Base-by-base conservation (phyloP, 2,797 vertebrate genomes). In the Epinephelus awoara region DNA sequence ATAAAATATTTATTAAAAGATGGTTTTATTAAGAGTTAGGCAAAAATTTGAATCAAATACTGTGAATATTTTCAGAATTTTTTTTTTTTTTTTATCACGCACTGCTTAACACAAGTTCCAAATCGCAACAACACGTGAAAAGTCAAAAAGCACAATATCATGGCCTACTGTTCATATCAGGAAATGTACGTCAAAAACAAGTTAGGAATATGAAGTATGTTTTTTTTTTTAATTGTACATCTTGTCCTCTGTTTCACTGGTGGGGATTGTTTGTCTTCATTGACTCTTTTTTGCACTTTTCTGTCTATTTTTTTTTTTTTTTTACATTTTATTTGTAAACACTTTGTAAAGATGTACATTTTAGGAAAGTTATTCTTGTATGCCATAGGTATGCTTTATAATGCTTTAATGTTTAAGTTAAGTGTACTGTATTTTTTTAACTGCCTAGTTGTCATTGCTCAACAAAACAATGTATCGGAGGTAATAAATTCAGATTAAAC, bases 311-410 rank as follows among this genome's bases (percentile, higher is more conserved):
- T 23, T 90, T 90, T 92, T 72, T 89, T 90, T 90, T 92, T 72
- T 92, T 90, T 83, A 91, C 85, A 34, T 92, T 91, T 88, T 83
- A 90, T 94, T 93, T 96, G 92, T 94, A 94, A 95, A 95, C 94
- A 94, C 91, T 94, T 92, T 96, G 95, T 95, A 95, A 95, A 95
- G 93, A 95, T 94, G 92, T 96, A 96, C 91, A 96, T 96, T 95
- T 94, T 96, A 95, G 95, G 89, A 91, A 86, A 89, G 86, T 92
- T 93, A 90, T 94, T 93, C 91, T 92, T 93, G 86, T 94, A 94
- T 94, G 91, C 89, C 83, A 94, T 95, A 94, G 90, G 84, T 89
- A 91, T 93, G 93, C 91, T 96, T 91, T 89, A 89, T 87, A 88
- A 90, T 93, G 88, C 89, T 94, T 90, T 93, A 87, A 93, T 86